Base-by-base conservation (phyloP, 2,888 invertebrate genomes). In the Nipponacmea schrenckii region DNA sequence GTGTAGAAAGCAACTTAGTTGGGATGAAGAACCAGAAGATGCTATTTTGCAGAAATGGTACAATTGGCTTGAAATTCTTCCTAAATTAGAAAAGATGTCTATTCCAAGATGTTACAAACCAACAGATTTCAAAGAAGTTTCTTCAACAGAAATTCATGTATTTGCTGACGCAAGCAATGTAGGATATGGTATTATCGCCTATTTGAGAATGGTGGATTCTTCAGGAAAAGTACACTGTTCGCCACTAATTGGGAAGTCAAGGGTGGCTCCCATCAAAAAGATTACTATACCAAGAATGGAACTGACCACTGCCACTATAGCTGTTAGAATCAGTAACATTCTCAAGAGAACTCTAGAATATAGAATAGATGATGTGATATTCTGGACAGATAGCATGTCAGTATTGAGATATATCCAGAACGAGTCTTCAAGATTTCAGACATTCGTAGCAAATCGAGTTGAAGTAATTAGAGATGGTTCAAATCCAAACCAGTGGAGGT, bases 61-160 rank as follows among this genome's bases (percentile, higher is more conserved):
- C 15, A 68, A 39, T 15, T 68, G 62, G 68, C 27, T 50, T 14
- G 10, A 26, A 62, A 62, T 62, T 12, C 20, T 68, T 44, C 62
- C 68, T n/a, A 62, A n/a, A 15, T 39, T 68, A 24, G 62, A 39
- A 45, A 31, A 62, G 24, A 20, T 68, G 12, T 15, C 15, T 17
- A 48, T 48, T n/a, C 48, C 15, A n/a, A 48, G 48, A 48, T 48
- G 17, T 17, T 48, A 17, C n/a, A 17, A n/a, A 2, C 48, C 48
- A 12, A 5, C 15, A 48, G 48, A 48, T 48, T 15, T 48, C n/a
- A n/a, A n/a, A 17, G n/a, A 15, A 15, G n/a, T 48, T 48, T 17
- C 15, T 17, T 48, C 48, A 17, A 48, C n/a, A 48, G 62, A 68
- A 62, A 12, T 62, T 14, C 62, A 68, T 62, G 62, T 62, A 27